Percentiles rank a stretch among this genome's conserved stretches.
phyloP scores from a whole-genome alignment of 2,888 invertebrate genomes.

The Aphelenchoides bicaudatus region DNA sequence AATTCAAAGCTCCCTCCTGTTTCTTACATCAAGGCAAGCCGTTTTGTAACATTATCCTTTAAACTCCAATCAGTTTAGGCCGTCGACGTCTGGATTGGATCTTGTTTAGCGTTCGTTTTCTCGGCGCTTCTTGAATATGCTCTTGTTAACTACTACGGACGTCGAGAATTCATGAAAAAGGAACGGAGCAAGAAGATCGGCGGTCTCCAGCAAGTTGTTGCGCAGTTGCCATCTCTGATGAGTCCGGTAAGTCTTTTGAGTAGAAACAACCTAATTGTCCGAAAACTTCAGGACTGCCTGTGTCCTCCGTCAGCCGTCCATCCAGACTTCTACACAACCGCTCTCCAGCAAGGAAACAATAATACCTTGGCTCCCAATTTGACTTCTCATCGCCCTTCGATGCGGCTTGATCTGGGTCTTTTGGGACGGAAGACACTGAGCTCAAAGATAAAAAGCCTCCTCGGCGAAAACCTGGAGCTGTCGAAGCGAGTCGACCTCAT shows the following conservation, averaged over 20 bases:
- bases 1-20: constrained; percentile 66
- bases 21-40: constrained; percentile 49
- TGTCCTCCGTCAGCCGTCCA: constrained; percentile 45
- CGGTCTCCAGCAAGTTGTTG: constrained; percentile 22
- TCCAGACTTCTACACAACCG: constrained; percentile 6
- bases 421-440: constrained; percentile 33
- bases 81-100: constrained; percentile 64
- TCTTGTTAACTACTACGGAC: constrained; percentile 73
- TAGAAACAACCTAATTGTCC: constrained; percentile 4
- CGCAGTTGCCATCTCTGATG: constrained; percentile 16
- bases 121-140: constrained; percentile 95
- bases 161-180: constrained; percentile 70
- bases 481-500: constrained; percentile 56
- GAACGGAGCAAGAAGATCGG: constrained; percentile 48
- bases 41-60: constrained; percentile 1
- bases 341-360: constrained; percentile 6
- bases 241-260: background rate
- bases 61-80: constrained; percentile 64
- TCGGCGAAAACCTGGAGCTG: constrained; percentile 40
- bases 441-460: constrained; percentile 24
- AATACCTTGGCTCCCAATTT: constrained; percentile 22
- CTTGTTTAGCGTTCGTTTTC: constrained; percentile 82
- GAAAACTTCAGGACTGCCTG: constrained; percentile 42
- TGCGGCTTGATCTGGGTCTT: constrained; percentile 46
- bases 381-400: constrained; percentile 34